Conservation (phyloP, 2,888 invertebrate genomes). For the Cryptosula pallasiana region DNA sequence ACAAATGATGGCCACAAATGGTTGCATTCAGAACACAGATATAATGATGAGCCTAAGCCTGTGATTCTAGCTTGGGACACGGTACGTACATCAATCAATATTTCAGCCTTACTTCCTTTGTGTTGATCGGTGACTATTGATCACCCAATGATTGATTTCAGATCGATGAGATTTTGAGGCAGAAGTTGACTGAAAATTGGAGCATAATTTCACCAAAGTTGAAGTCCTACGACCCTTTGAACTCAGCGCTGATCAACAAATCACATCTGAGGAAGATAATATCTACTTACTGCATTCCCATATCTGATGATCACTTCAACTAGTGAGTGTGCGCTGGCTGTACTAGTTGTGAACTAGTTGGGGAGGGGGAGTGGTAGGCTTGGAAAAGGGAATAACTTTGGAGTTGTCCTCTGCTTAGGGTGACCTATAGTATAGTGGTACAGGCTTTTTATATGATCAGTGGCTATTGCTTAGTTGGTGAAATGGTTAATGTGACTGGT, state of each 20-base stretch:
- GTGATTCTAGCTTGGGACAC: conserved; percentile 48
- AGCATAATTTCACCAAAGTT: conserved; percentile 39
- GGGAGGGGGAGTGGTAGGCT: no score
- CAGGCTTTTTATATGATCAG: no score
- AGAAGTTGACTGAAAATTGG: conserved; percentile 48
- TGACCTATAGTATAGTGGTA: no score
- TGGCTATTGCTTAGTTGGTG: no score
- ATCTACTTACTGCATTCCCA: conserved; percentile 40
- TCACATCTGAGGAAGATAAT: conserved; percentile 40
- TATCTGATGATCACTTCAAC: conserved; percentile 46
- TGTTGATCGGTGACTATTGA: neutral
- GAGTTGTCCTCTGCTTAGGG: no score
- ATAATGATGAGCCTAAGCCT: conserved; percentile 43
- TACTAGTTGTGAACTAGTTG: no score
- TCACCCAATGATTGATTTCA: neutral
- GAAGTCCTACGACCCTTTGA: conserved; percentile 36
- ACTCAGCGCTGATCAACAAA: conserved; percentile 36
- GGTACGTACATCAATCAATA: conserved; percentile 41
- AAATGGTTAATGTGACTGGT: no score
- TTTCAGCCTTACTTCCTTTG: neutral
- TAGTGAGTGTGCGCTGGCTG: no score
- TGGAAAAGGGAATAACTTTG: no score
- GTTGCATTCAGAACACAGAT: conserved; percentile 46
- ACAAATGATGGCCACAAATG: conserved; percentile 48
- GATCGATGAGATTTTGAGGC: conserved; percentile 45